Conservation (phyloP, 2,888 invertebrate species). For the Sipha maydis region DNA sequence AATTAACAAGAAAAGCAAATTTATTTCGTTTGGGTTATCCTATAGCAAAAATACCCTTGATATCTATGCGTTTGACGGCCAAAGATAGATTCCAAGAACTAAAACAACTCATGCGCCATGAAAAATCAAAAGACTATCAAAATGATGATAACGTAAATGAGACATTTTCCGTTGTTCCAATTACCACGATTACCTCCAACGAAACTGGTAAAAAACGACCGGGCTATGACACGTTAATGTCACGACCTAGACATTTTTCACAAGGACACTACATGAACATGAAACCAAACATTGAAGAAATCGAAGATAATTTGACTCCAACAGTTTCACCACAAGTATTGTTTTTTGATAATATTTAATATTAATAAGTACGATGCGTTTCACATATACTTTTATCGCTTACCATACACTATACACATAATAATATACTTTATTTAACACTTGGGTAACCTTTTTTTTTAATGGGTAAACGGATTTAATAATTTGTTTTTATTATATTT, state of each 20-base stretch:
- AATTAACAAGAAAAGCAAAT: slow-evolving; percentile 65
- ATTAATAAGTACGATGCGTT: too few species aligned
- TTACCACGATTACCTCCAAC: background rate
- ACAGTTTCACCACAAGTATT: slow-evolving; percentile 20
- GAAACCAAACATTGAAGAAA: background rate
- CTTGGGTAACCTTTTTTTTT: too few species aligned
- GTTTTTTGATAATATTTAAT: too few species aligned
- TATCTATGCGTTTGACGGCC: slow-evolving; percentile 36
- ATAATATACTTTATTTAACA: too few species aligned
- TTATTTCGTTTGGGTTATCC: slow-evolving; percentile 65
- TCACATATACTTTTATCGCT: too few species aligned
- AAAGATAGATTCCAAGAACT: slow-evolving; percentile 75
- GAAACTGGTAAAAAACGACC: slow-evolving; percentile 45
- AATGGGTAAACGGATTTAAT: too few species aligned
- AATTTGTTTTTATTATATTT: too few species aligned
- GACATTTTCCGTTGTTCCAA: background rate
- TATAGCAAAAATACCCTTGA: slow-evolving; percentile 63
- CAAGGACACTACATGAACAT: slow-evolving; percentile 46
- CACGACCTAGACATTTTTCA: slow-evolving; percentile 48
- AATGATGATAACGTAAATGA: background rate
- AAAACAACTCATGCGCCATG: slow-evolving; percentile 82
- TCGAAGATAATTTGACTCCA: background rate
- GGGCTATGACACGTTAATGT: slow-evolving; percentile 47
- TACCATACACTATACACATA: too few species aligned
- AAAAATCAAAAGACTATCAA: slow-evolving; percentile 70